phyloP scores from a whole-genome alignment of 2,888 invertebrate genomes.

The Dryobotodes eremita region DNA sequence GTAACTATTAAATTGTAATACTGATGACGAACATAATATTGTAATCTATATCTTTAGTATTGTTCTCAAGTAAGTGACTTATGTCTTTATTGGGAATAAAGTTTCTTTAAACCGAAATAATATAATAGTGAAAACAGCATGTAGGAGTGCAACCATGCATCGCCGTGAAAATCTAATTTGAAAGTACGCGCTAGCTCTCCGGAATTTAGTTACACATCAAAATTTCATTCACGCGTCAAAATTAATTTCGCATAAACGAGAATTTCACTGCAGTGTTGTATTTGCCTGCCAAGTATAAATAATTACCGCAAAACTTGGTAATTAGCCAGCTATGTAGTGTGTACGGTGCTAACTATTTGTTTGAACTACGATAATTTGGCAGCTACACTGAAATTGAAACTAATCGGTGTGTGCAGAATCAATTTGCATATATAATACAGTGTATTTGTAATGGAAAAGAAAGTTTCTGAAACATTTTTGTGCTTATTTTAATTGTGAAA shows the following conservation, averaged over 20 bases:
- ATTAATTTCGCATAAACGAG: constrained; percentile 21
- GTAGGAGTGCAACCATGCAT: too few relatives aligned
- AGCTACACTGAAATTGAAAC: constrained; percentile 38
- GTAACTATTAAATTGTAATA: too few relatives aligned
- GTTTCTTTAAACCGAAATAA: too few relatives aligned
- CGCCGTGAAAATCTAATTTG: constrained; percentile 28
- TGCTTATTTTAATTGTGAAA: background rate
- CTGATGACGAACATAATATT: too few relatives aligned
- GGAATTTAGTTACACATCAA: constrained; percentile 38
- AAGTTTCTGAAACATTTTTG: background rate
- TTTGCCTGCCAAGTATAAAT: constrained; percentile 42
- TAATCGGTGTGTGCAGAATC: constrained; percentile 44
- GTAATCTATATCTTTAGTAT: too few relatives aligned
- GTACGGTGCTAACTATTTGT: constrained; percentile 34
- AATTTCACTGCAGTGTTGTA: constrained; percentile 32
- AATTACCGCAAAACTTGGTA: constrained; percentile 37
- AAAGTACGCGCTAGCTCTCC: constrained; percentile 2
- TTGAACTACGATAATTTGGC: constrained; percentile 35
- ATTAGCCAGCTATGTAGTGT: constrained; percentile 37
- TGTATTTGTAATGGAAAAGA: constrained; percentile 5
- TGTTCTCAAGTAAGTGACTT: too few relatives aligned
- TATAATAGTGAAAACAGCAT: background rate
- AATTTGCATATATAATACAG: constrained; percentile 4
- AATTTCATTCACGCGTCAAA: constrained; percentile 42
- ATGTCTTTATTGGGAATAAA: too few relatives aligned